These are phyloP conservation scores for Gastrophryne carolinensis DNA, from an alignment of 2,797 vertebrate genomes.

Conservation along the genomic window DNA sequence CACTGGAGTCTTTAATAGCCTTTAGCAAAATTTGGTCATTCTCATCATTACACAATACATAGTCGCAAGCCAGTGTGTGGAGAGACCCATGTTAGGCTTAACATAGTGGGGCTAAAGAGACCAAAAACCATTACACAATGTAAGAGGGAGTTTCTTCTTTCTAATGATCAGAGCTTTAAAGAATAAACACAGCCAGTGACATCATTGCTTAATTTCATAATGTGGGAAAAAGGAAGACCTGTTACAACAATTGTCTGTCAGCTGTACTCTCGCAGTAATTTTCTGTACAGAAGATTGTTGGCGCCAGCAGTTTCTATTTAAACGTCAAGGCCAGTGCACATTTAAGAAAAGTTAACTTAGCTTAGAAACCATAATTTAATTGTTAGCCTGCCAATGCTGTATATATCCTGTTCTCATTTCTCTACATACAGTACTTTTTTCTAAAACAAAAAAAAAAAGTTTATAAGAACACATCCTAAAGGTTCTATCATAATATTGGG, in stretches of 20 bases:
- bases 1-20: too few species aligned
- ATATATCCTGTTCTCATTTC: not conserved
- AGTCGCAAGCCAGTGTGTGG: too few species aligned
- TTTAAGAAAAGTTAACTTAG: not conserved
- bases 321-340: not conserved
- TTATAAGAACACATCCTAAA: too few species aligned
- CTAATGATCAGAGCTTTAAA: not conserved
- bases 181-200: not conserved
- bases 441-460: too few species aligned
- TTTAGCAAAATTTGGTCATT: too few species aligned
- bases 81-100: too few species aligned
- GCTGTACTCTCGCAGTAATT: constrained; percentile 11
- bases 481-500: too few species aligned
- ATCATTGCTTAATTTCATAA: constrained; percentile 14
- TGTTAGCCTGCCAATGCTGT: not conserved
- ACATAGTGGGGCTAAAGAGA: too few species aligned
- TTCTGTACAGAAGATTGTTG: not conserved
- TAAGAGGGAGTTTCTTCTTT: too few species aligned
- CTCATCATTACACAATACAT: too few species aligned
- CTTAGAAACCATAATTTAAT: not conserved
- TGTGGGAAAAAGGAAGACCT: not conserved
- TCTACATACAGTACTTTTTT: not conserved
- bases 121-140: too few species aligned
- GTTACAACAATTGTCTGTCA: constrained; percentile 1
- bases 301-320: not conserved